Percentiles rank a stretch among this genome's conserved stretches.
Conservation (phyloP, 2,797 vertebrate genomes). For the Lycodopsis pacificus region DNA sequence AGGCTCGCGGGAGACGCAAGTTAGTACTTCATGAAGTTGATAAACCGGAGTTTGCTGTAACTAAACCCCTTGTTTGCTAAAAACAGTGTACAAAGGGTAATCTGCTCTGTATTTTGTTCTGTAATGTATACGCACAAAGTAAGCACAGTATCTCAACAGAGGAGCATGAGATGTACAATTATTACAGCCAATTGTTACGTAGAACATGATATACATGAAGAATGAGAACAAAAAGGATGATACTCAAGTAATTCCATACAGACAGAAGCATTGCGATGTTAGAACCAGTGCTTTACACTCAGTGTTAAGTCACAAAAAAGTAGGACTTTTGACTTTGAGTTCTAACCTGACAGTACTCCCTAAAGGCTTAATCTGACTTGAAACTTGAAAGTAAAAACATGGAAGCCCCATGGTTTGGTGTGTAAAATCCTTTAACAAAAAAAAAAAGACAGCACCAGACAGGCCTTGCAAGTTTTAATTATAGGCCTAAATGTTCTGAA, state of each 20-base stretch:
- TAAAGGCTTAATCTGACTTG: neutral
- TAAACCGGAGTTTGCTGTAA: constrained; percentile 31
- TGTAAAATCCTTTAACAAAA: neutral
- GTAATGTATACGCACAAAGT: neutral
- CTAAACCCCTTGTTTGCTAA: constrained; percentile 4
- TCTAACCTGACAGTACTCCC: neutral
- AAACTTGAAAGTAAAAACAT: constrained; percentile 16
- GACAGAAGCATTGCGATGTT: neutral
- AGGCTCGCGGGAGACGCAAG: constrained; percentile 26
- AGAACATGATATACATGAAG: neutral
- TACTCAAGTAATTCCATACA: neutral
- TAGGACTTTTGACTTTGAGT: neutral
- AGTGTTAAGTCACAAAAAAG: neutral
- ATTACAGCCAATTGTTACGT: neutral
- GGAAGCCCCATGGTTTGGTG: neutral
- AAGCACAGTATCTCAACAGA: neutral
- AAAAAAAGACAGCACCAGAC: neutral
- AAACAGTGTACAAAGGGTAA: constrained; percentile 23
- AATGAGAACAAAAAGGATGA: neutral
- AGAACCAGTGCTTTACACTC: neutral
- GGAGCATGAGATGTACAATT: neutral
- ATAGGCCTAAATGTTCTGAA: neutral
- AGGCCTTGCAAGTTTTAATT: neutral
- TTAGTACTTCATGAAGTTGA: constrained; percentile 48
- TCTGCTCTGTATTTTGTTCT: constrained; percentile 19